Evolutionary conservation across 2,888 invertebrate species (phyloP).

Genomic region (Drosophila planitibia): DNA sequence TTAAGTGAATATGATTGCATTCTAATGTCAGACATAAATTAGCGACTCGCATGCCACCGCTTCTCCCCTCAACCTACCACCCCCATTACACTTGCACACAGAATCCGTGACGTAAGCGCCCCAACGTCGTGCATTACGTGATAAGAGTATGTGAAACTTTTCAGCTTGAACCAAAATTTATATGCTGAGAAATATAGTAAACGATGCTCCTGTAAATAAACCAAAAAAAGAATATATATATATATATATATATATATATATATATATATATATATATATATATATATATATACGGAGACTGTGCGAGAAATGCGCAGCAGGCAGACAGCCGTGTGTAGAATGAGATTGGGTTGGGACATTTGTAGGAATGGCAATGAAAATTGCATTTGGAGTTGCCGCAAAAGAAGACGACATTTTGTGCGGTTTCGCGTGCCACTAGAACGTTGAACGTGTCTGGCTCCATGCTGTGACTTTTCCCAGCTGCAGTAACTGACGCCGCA

Average conservation of each 20-base stretch:
- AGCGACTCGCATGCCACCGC: constrained; percentile 60
- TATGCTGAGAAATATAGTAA: constrained; percentile 63
- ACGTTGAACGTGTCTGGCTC: constrained; percentile 67
- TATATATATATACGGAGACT: constrained; percentile 23
- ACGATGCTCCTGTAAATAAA: constrained; percentile 28
- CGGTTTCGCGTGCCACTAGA: constrained; percentile 76
- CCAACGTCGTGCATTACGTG: constrained; percentile 60
- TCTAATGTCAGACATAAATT: constrained; percentile 78
- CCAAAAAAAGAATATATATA: not conserved
- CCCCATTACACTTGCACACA: not conserved
- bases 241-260: not conserved
- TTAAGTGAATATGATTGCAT: constrained; percentile 79
- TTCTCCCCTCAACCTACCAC: not conserved
- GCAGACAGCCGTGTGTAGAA: not conserved
- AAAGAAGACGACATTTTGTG: constrained; percentile 62
- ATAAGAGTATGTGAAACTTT: constrained; percentile 77
- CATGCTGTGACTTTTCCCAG: constrained; percentile 46
- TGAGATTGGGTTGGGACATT: constrained; percentile 1
- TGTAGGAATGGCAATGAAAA: constrained; percentile 1
- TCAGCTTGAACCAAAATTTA: constrained; percentile 76
- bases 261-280: no score
- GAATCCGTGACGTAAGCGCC: not conserved
- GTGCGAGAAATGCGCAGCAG: constrained; percentile 58
- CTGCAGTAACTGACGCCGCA: constrained; percentile 25
- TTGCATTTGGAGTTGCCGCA: constrained; percentile 10